Conservation (phyloP, 2,113 vertebrate genomes). For the Pogonocichla stellata region DNA sequence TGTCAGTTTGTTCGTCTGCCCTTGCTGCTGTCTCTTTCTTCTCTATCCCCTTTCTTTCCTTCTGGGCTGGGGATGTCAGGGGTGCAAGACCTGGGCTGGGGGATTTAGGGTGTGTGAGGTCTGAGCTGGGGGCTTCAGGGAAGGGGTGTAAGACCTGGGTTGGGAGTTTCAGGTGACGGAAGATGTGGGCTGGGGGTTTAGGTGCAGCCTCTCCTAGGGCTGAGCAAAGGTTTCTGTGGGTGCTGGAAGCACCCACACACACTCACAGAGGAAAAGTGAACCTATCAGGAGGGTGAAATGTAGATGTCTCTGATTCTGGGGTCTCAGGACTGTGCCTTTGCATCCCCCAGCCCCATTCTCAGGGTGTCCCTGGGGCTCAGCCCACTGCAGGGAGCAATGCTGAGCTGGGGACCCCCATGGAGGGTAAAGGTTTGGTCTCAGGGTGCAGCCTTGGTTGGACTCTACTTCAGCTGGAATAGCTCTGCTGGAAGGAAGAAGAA, state of each 20-base stretch:
- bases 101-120: background rate
- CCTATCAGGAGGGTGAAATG: background rate
- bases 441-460: background rate
- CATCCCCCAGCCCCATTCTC: background rate
- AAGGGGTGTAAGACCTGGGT: background rate
- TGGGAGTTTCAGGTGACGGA: background rate
- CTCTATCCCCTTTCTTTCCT: background rate
- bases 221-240: background rate
- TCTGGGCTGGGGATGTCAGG: background rate
- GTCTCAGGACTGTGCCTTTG: background rate
- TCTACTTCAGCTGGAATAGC: background rate
- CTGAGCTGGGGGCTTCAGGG: background rate
- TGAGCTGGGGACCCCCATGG: too few relatives aligned
- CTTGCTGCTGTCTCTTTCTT: background rate
- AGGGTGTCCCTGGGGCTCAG: background rate
- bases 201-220: background rate
- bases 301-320: background rate
- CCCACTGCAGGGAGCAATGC: background rate
- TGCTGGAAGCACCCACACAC: background rate
- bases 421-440: background rate
- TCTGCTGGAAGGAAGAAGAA: background rate
- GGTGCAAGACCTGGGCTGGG: background rate
- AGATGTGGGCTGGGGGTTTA: background rate
- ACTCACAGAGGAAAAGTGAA: background rate
- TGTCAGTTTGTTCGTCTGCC: background rate